Evolutionary conservation across 2,888 invertebrate genomes (phyloP), one percentile per base, ranked within the genome.

Genomic region (Eupithecia subfuscata): DNA sequence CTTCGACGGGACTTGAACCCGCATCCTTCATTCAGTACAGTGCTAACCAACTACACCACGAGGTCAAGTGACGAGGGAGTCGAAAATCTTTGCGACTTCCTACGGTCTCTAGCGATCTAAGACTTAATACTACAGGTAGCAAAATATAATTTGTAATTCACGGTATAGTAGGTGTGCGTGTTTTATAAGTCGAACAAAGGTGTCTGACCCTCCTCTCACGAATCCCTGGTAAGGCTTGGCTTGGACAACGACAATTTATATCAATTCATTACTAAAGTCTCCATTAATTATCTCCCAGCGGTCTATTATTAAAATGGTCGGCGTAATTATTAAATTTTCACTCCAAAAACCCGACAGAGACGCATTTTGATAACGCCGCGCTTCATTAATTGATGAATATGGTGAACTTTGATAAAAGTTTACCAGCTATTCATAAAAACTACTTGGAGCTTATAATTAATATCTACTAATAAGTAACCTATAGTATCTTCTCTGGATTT

Each of bases 261-360:
- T 80, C 75, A 81, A 81, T 81, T 79, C 74, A 82, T 80, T 81
- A 79, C 70, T 71, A 64, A 74, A 74, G 70, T 72, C 73, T n/a
- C 69, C 76, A 77, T 80, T 79, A 73, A 82, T 82, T 78, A 76
- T 73, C 70, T 70, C 74, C 71, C 72, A 37, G 70, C 71, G 72
- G 75, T 75, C 75, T 79, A 80, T 81, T 82, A 80, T 79, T 75
- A 75, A 80, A 80, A 79, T 79, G 73, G 78, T 73, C 73, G 73
- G 40, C 63, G 71, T 71, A 76, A 81, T 82, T 75, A 79, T 79
- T 76, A 71, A 76, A 79, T 79, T 80, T 79, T 76, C 76, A 45
- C 73, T 63, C 77, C 69, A 3, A 65, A 75, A 60, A 18, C 77
- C 67, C 74, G 40, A 43, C 71, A 69, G 78, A 78, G 64, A 40